Conservation (phyloP, 2,113 vertebrate genomes). For the Python bivittatus region DNA sequence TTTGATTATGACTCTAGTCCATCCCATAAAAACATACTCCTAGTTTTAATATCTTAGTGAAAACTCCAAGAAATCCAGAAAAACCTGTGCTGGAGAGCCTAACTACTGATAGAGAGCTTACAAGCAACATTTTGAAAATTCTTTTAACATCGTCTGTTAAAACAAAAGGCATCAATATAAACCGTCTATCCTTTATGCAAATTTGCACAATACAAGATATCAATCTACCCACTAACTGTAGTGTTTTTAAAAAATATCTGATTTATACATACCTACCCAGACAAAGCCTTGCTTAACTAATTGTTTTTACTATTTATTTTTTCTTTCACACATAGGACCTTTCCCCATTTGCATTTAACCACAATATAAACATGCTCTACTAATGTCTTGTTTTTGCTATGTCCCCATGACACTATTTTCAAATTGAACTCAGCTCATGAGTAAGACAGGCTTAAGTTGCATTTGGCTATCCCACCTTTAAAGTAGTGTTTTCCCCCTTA, state of each 20-base stretch:
- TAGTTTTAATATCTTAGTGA: not conserved
- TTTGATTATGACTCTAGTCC: not conserved
- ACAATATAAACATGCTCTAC: not conserved
- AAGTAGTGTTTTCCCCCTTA: not conserved
- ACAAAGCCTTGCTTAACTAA: not conserved
- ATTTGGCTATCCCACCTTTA: not conserved
- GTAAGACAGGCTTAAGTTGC: not conserved
- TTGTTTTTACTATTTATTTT: not conserved
- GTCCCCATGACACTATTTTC: not conserved
- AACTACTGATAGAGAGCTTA: not conserved
- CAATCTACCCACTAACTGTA: not conserved
- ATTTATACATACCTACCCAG: not conserved
- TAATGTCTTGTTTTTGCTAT: not conserved
- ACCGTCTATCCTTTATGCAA: not conserved
- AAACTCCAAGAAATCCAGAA: not conserved
- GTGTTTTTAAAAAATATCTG: not conserved
- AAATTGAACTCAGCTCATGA: not conserved
- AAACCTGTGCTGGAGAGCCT: not conserved
- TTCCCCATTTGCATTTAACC: not conserved
- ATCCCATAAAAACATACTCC: not conserved
- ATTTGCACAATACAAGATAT: not conserved
- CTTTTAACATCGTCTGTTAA: not conserved
- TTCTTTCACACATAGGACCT: not conserved
- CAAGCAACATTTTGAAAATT: not conserved
- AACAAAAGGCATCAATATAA: not conserved